A percentile compares a stretch with the other conserved stretches of the same genome.
These are phyloP conservation scores for Cistogaster globosa DNA, from an alignment of 2,888 invertebrate genomes.

Conservation along the genomic window DNA sequence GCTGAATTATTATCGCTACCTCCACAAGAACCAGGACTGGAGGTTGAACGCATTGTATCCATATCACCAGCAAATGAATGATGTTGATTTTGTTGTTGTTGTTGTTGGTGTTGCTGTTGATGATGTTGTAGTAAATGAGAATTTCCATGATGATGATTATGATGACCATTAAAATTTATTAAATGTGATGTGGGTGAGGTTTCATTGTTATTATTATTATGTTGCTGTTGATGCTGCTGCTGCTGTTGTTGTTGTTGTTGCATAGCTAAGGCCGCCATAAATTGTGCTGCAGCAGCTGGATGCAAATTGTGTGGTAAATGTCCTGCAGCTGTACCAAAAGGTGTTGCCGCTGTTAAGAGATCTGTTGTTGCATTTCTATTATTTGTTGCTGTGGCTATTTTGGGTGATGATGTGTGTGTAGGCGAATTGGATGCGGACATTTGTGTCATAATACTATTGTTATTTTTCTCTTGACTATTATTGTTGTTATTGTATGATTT, in stretches of 20 bases:
- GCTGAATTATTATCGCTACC: constrained; percentile 75
- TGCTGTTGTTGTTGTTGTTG: constrained; percentile 74
- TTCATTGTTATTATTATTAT: constrained; percentile 40
- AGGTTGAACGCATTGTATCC: constrained; percentile 80
- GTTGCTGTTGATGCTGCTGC: constrained; percentile 47
- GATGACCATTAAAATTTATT: constrained; percentile 73
- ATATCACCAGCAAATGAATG: constrained; percentile 75
- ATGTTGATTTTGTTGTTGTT: constrained; percentile 51
- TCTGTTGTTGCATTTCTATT: constrained; percentile 63
- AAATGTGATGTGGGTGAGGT: constrained; percentile 76
- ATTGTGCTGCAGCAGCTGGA: constrained; percentile 76
- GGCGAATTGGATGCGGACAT: constrained; percentile 67
- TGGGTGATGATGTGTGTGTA: constrained; percentile 74
- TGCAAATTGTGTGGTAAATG: constrained; percentile 76
- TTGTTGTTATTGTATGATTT: constrained; percentile 76
- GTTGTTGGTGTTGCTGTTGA: constrained; percentile 72
- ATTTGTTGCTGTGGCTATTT: constrained; percentile 65
- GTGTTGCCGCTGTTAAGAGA: constrained; percentile 65
- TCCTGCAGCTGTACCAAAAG: constrained; percentile 66
- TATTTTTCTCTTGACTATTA: constrained; percentile 72
- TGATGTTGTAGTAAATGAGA: constrained; percentile 70
- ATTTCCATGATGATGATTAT: constrained; percentile 59
- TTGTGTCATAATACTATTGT: constrained; percentile 72
- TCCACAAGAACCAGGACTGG: constrained; percentile 80
- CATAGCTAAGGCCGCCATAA: constrained; percentile 81